A percentile compares a stretch with the other conserved stretches of the same genome.
phyloP scores from a whole-genome alignment of 2,797 vertebrate species.

The Myotis planiceps region DNA sequence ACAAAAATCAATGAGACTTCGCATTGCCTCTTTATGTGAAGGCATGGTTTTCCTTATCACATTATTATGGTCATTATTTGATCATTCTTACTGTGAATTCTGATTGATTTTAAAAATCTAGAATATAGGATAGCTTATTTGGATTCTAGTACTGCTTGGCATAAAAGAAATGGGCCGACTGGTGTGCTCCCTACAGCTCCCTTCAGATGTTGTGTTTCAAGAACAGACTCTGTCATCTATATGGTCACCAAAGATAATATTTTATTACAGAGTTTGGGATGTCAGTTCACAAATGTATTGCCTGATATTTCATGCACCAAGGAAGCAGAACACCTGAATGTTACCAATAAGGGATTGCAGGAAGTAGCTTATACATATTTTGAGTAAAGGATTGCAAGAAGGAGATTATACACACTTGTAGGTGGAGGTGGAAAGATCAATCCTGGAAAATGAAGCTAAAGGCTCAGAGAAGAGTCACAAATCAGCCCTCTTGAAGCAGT shows the following conservation, averaged over 20 bases:
- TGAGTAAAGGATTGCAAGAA: background rate
- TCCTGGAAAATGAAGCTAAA: background rate
- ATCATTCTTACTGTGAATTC: background rate
- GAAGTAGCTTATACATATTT: background rate
- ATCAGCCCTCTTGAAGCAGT: background rate
- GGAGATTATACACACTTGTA: background rate
- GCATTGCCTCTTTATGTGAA: background rate
- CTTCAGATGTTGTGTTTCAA: background rate
- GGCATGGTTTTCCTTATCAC: background rate
- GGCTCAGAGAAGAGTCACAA: background rate
- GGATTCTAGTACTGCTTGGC: background rate
- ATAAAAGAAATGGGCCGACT: background rate
- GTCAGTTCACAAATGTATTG: background rate
- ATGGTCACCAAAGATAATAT: background rate
- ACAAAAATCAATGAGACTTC: background rate
- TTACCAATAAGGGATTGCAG: background rate
- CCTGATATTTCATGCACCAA: background rate
- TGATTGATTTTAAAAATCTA: background rate
- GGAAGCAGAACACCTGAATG: background rate
- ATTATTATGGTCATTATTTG: background rate
- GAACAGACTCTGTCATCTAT: background rate
- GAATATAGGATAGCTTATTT: background rate
- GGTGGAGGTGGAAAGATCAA: background rate
- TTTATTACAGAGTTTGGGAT: background rate
- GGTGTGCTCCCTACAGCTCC: background rate